Base-by-base conservation (phyloP, 1,140 invertebrate genomes). In the Leptonema lineaticorne region DNA sequence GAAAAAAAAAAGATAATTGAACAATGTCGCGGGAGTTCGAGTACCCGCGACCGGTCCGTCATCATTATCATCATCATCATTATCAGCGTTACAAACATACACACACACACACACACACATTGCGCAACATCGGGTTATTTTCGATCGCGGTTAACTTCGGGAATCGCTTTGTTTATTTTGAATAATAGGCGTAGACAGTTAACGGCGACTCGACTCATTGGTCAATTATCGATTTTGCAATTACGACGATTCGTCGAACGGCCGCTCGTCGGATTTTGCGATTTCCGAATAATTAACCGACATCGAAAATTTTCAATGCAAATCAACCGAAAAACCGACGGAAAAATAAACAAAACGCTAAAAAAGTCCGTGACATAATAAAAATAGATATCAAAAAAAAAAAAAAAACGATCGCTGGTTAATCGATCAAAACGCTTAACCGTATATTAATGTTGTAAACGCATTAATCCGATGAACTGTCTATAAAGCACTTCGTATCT, bases 121-220 rank as follows among this genome's bases (percentile, higher is more conserved):
- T n/a, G n/a, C 8, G 50, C 50, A 8, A 26, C n/a, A 3, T 53
- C 20, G 46, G 22, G 8, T 53, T 24, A 11, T 24, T 53, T 26
- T 53, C 9, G 27, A 53, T 26, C 50, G 37, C 4, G 22, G 46
- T 24, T 53, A 22, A 22, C n/a, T n/a, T 53, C 20, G 50, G 50
- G n/a, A n/a, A n/a, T 18, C 50, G 50, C 50, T 53, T 53, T 53
- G 50, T 53, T 53, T 53, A 53, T 53, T 53, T 53, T 53, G 50
- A 53, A 26, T 53, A 53, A 53, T 53, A 24, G 50, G 22, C 4
- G 22, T 20, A 9, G 50, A 24, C 50, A 53, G 20, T 53, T 53
- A 53, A 24, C 50, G 50, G 50, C 50, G 50, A 24, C 50, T 20
- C 50, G 50, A 53, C 50, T 53, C 50, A 53, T 53, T 53, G 18